phyloP scores from a whole-genome alignment of 2,888 invertebrate species.

The Harpalus rubripes region DNA sequence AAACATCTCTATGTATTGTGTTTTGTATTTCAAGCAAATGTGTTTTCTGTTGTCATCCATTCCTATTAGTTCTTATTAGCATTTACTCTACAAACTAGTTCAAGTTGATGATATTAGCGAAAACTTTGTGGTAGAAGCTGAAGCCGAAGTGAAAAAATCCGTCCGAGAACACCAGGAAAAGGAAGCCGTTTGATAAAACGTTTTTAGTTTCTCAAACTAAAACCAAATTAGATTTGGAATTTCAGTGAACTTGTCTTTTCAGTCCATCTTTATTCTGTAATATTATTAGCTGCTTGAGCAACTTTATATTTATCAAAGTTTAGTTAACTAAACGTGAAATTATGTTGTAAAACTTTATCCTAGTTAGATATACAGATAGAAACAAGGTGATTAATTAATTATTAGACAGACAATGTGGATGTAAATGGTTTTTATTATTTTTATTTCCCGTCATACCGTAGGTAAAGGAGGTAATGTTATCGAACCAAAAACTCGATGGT shows the following conservation, averaged over 20 bases:
- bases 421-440: no score
- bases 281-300: conserved; percentile 20
- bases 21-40: no score
- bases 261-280: conserved; percentile 2
- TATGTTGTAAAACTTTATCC: conserved; percentile 8
- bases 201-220: conserved; percentile 1
- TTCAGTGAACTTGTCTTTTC: background rate
- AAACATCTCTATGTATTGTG: no score
- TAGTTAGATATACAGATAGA: background rate
- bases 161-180: background rate
- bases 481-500: no score
- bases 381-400: conserved; percentile 16
- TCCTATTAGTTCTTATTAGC: background rate
- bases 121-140: background rate
- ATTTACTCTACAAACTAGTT: background rate
- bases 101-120: background rate
- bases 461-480: no score
- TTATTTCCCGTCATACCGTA: no score
- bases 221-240: conserved; percentile 2
- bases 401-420: background rate
- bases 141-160: background rate
- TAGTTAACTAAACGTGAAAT: conserved; percentile 26
- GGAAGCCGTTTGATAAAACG: background rate
- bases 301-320: conserved; percentile 35
- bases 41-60: no score